Evolutionary conservation across 2,888 invertebrate species (phyloP).

Genomic region (Keiferia lycopersicella): DNA sequence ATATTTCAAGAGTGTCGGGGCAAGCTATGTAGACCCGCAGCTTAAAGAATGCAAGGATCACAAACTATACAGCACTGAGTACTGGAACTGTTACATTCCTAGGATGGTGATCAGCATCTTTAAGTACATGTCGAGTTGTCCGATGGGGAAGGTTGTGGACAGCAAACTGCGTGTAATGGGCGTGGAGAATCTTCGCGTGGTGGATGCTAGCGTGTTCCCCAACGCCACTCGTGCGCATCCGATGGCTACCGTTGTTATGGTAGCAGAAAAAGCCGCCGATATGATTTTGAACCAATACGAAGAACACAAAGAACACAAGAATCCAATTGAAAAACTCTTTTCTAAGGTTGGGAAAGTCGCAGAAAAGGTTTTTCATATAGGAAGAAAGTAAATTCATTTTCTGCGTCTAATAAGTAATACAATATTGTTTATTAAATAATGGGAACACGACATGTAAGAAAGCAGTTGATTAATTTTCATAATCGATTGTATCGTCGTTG

Average conservation of each 20-base stretch:
- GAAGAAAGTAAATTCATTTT: no score
- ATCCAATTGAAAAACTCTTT: not conserved
- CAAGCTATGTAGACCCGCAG: constrained; percentile 37
- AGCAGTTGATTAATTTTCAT: no score
- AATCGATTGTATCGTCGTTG: no score
- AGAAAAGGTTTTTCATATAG: not conserved
- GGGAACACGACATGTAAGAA: no score
- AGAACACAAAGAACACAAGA: constrained; percentile 30
- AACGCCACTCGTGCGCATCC: constrained; percentile 41
- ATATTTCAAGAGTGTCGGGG: constrained; percentile 40
- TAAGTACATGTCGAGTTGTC: constrained; percentile 45
- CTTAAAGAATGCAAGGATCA: constrained; percentile 38
- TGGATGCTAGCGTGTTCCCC: constrained; percentile 42
- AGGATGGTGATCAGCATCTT: constrained; percentile 41
- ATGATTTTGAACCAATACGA: constrained; percentile 34
- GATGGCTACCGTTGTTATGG: constrained; percentile 42
- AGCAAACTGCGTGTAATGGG: constrained; percentile 40
- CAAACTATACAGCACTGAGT: constrained; percentile 38
- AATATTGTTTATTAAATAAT: no score
- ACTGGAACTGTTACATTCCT: constrained; percentile 46
- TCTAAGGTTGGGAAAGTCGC: not conserved
- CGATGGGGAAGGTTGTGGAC: constrained; percentile 49
- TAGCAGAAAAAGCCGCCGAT: constrained; percentile 48
- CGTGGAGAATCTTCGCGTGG: constrained; percentile 39
- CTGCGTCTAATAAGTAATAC: no score